These are phyloP conservation scores for Alviniconcha marisindica DNA, from an alignment of 1,140 invertebrate species.

Conservation along the genomic window DNA sequence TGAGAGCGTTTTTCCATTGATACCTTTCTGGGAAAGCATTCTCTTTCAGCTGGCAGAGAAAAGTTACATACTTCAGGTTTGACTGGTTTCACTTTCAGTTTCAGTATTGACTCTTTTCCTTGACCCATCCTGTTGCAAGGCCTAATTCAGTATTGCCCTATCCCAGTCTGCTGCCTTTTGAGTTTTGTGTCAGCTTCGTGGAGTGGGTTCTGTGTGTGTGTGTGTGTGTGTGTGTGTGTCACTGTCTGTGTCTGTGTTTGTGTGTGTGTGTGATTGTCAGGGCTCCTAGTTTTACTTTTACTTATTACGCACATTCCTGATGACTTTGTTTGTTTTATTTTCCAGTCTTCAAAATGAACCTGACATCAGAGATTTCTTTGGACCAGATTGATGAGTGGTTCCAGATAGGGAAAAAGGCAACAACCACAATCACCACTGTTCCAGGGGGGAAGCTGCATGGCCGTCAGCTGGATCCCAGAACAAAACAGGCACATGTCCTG, in stretches of 20 bases:
- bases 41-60: too few relatives aligned
- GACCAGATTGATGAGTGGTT: conserved; percentile 73
- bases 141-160: too few relatives aligned
- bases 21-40: too few relatives aligned
- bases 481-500: conserved; percentile 45
- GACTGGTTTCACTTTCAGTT: too few relatives aligned
- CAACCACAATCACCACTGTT: conserved; percentile 48
- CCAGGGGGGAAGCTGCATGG: conserved; percentile 58
- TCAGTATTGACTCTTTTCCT: too few relatives aligned
- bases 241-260: neutral
- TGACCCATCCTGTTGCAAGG: too few relatives aligned
- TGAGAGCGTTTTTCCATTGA: too few relatives aligned
- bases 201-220: neutral
- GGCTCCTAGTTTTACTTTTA: neutral
- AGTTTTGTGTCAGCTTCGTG: neutral
- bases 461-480: conserved; percentile 55
- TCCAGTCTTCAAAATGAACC: conserved; percentile 45
- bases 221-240: neutral
- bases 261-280: neutral
- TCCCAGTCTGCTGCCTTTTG: too few relatives aligned
- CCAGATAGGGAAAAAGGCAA: conserved; percentile 61
- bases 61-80: too few relatives aligned
- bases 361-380: conserved; percentile 61
- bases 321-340: neutral
- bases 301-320: neutral